A percentile compares a stretch with the other conserved stretches of the same genome.
phyloP scores from a whole-genome alignment of 1,140 invertebrate species.

The Drosophila neocordata region DNA sequence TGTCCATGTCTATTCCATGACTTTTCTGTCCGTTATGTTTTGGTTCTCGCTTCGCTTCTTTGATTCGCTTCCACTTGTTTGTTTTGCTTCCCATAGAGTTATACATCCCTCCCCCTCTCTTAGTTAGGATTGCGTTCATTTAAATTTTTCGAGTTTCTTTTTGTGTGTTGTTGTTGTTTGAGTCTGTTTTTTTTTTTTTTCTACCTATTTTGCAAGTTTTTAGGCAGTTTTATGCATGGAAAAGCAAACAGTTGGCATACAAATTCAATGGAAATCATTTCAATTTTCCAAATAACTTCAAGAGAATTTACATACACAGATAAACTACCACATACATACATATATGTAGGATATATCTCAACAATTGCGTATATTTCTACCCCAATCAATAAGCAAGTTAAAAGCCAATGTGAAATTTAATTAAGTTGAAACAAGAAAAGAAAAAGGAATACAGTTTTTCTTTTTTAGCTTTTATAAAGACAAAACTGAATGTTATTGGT shows the following conservation, averaged over 20 bases:
- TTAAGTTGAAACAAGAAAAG: slow-evolving; percentile 40
- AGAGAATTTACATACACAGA: slow-evolving; percentile 57
- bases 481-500: not conserved
- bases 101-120: slow-evolving; percentile 20
- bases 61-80: slow-evolving; percentile 19
- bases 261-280: slow-evolving; percentile 73
- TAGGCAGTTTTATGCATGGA: slow-evolving; percentile 71
- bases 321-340: no score
- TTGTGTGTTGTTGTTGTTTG: not conserved
- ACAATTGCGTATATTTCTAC: slow-evolving; percentile 13
- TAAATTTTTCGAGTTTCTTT: slow-evolving; percentile 56
- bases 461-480: slow-evolving; percentile 4
- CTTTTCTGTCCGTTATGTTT: slow-evolving; percentile 26
- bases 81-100: slow-evolving; percentile 22
- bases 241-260: slow-evolving; percentile 61
- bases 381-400: slow-evolving; percentile 43
- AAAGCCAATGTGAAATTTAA: slow-evolving; percentile 52
- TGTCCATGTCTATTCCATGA: slow-evolving; percentile 29
- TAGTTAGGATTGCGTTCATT: slow-evolving; percentile 59
- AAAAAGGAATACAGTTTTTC: slow-evolving; percentile 25
- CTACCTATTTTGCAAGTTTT: slow-evolving; percentile 50
- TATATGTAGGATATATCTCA: slow-evolving; percentile 27
- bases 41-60: slow-evolving; percentile 34
- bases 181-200: not conserved
- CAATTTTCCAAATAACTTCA: slow-evolving; percentile 50